Evolutionary conservation across 2,113 vertebrate genomes (phyloP).

Genomic region (Turnix velox): DNA sequence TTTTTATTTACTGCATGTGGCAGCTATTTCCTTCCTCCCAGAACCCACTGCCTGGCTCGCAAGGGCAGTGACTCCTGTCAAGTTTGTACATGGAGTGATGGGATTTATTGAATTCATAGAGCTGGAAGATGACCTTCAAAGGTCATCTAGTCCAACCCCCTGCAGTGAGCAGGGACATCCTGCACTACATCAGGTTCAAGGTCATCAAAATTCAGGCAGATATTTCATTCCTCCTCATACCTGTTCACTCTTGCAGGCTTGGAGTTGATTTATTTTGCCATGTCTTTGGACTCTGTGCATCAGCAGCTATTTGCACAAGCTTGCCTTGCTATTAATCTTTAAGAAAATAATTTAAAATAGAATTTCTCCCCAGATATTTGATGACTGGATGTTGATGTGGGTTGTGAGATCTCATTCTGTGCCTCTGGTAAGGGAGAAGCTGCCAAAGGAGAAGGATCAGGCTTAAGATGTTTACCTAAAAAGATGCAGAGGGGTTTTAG

Average conservation of each 20-base stretch:
- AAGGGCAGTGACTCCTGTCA: not conserved
- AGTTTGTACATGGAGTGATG: not conserved
- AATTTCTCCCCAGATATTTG: not conserved
- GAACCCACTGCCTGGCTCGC: slow-evolving; percentile 9
- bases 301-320: not conserved
- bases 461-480: not conserved
- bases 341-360: not conserved
- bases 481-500: not conserved
- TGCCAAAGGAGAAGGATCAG: not conserved
- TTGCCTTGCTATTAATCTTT: not conserved
- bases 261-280: not conserved
- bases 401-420: not conserved
- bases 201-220: not conserved
- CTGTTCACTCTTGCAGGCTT: not conserved
- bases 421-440: not conserved
- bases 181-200: too few relatives aligned
- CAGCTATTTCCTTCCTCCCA: slow-evolving; percentile 51
- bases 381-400: not conserved
- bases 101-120: slow-evolving; percentile 18
- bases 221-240: not conserved
- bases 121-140: too few relatives aligned
- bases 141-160: too few relatives aligned
- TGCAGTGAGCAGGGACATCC: too few relatives aligned
- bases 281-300: not conserved
- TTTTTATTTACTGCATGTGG: slow-evolving; percentile 54